Evolutionary conservation across 2,113 vertebrate genomes (phyloP).

Genomic region (Reinhardtius hippoglossoides): DNA sequence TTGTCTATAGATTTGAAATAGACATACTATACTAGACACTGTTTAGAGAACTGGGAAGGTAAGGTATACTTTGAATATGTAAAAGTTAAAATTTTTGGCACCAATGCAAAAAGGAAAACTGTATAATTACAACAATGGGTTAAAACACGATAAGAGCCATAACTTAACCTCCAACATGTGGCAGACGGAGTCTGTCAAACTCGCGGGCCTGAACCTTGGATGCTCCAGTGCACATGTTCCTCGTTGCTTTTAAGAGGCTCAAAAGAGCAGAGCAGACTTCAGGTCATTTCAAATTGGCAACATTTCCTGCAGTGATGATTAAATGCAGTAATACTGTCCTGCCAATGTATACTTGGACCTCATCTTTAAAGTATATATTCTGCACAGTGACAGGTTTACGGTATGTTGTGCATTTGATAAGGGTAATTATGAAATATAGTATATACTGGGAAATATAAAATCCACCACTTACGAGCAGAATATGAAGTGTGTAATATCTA

Average conservation of each 20-base stretch:
- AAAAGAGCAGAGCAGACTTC: conserved; percentile 29
- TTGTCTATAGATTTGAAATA: too few relatives aligned
- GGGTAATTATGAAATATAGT: conserved; percentile 15
- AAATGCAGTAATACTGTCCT: conserved; percentile 59
- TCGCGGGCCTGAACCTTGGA: conserved; percentile 15
- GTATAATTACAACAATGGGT: neutral
- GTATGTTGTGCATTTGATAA: conserved; percentile 50
- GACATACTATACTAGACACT: too few relatives aligned
- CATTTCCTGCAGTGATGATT: conserved; percentile 57
- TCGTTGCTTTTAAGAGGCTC: conserved; percentile 51
- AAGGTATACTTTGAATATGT: too few relatives aligned
- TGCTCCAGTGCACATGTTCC: conserved; percentile 22
- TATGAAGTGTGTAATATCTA: neutral
- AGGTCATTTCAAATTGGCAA: conserved; percentile 66
- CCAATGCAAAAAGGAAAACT: too few relatives aligned
- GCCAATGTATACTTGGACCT: conserved; percentile 58
- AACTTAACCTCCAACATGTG: neutral
- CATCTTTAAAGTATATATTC: conserved; percentile 60
- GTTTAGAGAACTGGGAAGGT: too few relatives aligned
- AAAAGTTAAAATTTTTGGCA: too few relatives aligned
- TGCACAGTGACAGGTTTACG: conserved; percentile 65
- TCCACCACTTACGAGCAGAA: conserved; percentile 3
- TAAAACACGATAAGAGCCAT: neutral
- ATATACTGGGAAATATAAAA: conserved; percentile 34
- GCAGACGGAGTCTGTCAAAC: conserved; percentile 8